Conservation (phyloP, 2,797 vertebrate genomes). For the Notoglanidium macrostoma region DNA sequence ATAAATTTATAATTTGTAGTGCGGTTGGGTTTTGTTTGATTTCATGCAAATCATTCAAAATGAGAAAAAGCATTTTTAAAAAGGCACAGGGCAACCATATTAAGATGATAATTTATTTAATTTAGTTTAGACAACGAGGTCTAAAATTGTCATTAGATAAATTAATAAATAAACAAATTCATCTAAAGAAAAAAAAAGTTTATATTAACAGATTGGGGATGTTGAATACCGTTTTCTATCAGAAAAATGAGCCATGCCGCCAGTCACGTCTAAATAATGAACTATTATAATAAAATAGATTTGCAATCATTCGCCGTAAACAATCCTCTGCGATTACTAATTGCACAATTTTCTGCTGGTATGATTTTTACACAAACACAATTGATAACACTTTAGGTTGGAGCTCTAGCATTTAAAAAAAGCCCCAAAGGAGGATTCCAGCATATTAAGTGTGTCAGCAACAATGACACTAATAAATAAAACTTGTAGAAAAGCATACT, state of each 20-base stretch:
- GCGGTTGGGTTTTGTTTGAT: background rate
- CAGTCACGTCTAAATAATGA: conserved; percentile 22
- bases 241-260: conserved; percentile 17
- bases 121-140: conserved; percentile 15
- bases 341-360: conserved; percentile 36
- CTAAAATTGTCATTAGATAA: background rate
- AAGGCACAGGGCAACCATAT: background rate
- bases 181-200: background rate
- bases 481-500: conserved; percentile 2
- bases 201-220: background rate
- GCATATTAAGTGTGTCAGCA: conserved; percentile 22
- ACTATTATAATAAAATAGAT: conserved; percentile 24
- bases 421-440: background rate
- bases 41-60: background rate
- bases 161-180: background rate
- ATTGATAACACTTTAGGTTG: conserved; percentile 29
- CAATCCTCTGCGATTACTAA: conserved; percentile 26
- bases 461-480: conserved; percentile 33
- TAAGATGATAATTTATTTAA: background rate
- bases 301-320: conserved; percentile 5
- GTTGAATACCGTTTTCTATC: background rate
- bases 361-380: conserved; percentile 41
- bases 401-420: conserved; percentile 2
- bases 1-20: background rate
- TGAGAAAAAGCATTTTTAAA: background rate